Evolutionary conservation across 2,888 invertebrate species (phyloP), one percentile per base, ranked within the genome.

Genomic region (Leuctra nigra): DNA sequence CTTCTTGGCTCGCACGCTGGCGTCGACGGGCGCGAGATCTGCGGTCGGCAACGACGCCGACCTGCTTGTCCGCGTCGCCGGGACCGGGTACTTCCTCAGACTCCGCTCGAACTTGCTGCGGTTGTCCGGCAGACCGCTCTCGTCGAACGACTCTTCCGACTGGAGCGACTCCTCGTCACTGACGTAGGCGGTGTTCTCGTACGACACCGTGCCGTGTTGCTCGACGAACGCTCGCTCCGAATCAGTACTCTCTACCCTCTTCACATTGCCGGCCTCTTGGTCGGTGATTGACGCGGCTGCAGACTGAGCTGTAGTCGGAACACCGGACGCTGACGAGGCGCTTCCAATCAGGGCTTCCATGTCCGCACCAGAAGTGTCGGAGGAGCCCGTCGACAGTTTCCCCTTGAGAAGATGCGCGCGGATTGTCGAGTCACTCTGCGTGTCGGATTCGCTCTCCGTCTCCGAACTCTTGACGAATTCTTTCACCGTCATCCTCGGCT

Each of bases 1-100:
- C 54, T 80, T 80, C 59, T 79, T 76, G 41, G 77, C 72, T 57
- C 76, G 75, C 1, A 78, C 77, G 39, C 75, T 75, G 24, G 76
- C 76, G 62, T 79, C 78, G 57, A 72, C 71, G 11, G 74, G 63
- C 58, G 72, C 72, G 65, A 57, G 47, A 16, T 61, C 55, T 53
- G 75, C 75, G n/a, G 74, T 73, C 2, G 77, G 77, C 47, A 77
- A 63, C 1, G 77, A 77, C 33, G 72, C 70, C 3, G 76, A 76
- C 58, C 77, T 66, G 11, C 35, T 35, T 65, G 70, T 72, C 16
- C 71, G 65, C 2, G 65, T 62, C 2, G 68, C 70, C 50, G 72
- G 62, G 54, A 73, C 71, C 64, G 73, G 72, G 9, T 73, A 71
- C 59, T 55, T 55, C 33, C 36, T 16, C 18, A 50, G 20, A 33